These are phyloP conservation scores for Ciconia boyciana DNA, from an alignment of 2,113 vertebrate species.

Conservation along the genomic window DNA sequence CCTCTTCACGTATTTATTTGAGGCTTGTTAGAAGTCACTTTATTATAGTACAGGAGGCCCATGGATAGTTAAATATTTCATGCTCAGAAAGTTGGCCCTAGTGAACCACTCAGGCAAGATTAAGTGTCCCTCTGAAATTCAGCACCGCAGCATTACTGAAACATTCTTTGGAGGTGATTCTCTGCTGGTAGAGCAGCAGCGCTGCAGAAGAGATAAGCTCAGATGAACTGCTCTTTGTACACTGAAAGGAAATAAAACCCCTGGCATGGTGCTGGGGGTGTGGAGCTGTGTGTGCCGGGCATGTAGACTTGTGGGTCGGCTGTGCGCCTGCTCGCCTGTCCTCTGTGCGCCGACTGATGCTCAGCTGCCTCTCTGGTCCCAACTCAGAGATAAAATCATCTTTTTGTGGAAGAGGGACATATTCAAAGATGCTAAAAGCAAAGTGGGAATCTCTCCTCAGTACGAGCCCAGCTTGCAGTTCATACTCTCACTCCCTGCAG, in stretches of 20 bases:
- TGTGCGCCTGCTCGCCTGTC: background rate
- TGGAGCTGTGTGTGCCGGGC: background rate
- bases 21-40: constrained; percentile 4
- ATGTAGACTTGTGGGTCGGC: background rate
- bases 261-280: background rate
- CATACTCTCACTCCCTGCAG: background rate
- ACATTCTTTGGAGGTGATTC: constrained; percentile 64
- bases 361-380: background rate
- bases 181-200: background rate
- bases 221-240: constrained; percentile 1
- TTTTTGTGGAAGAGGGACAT: background rate
- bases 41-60: background rate
- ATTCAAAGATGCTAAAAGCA: background rate
- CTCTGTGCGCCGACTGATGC: background rate
- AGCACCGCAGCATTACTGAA: constrained; percentile 45
- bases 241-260: background rate
- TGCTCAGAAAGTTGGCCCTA: constrained; percentile 62
- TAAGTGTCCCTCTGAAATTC: constrained; percentile 59
- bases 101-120: constrained; percentile 53
- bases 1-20: background rate
- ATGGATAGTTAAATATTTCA: constrained; percentile 63
- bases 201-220: background rate
- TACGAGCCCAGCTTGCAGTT: background rate
- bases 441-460: background rate
- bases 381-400: background rate